Percentiles rank a stretch among this genome's conserved stretches.
These are phyloP conservation scores for Kryptopterus vitreolus DNA, from an alignment of 2,797 vertebrate species.

Conservation along the genomic window DNA sequence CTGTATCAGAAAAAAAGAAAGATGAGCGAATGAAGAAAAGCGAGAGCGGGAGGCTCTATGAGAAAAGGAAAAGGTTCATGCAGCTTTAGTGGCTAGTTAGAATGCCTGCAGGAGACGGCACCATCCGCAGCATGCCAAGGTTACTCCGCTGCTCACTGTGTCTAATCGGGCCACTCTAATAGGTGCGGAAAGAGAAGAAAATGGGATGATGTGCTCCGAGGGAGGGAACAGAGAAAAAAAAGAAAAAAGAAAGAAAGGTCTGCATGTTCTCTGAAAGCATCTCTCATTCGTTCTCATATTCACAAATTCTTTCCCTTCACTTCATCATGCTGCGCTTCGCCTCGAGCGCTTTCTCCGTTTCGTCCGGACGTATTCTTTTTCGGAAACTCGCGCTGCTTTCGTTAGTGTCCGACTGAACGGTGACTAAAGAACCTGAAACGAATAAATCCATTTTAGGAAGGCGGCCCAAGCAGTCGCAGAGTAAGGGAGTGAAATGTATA, in stretches of 20 bases:
- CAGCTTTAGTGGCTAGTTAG: slow-evolving; percentile 28
- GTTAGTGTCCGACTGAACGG: slow-evolving; percentile 62
- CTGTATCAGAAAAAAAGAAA: slow-evolving; percentile 66
- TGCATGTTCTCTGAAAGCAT: slow-evolving; percentile 1
- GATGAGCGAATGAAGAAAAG: slow-evolving; percentile 31
- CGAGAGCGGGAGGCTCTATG: slow-evolving; percentile 58
- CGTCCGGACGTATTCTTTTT: background rate
- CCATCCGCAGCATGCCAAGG: slow-evolving; percentile 74
- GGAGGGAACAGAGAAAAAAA: no score
- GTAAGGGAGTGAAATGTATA: slow-evolving; percentile 64
- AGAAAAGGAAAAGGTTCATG: slow-evolving; percentile 34
- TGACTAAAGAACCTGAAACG: slow-evolving; percentile 66
- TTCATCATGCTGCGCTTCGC: slow-evolving; percentile 48
- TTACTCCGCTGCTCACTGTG: slow-evolving; percentile 53
- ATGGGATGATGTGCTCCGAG: slow-evolving; percentile 9
- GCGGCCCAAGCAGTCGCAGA: slow-evolving; percentile 17
- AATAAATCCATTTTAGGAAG: slow-evolving; percentile 71
- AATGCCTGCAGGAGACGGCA: slow-evolving; percentile 38
- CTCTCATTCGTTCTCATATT: background rate
- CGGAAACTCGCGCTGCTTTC: slow-evolving; percentile 66
- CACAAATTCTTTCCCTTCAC: background rate
- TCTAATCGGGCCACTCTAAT: slow-evolving; percentile 38
- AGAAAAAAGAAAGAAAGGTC: slow-evolving; percentile 18
- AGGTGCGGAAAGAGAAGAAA: slow-evolving; percentile 23
- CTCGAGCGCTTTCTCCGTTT: slow-evolving; percentile 52